Base-by-base conservation (phyloP, 2,888 invertebrate species). In the Epinotia nisella region DNA sequence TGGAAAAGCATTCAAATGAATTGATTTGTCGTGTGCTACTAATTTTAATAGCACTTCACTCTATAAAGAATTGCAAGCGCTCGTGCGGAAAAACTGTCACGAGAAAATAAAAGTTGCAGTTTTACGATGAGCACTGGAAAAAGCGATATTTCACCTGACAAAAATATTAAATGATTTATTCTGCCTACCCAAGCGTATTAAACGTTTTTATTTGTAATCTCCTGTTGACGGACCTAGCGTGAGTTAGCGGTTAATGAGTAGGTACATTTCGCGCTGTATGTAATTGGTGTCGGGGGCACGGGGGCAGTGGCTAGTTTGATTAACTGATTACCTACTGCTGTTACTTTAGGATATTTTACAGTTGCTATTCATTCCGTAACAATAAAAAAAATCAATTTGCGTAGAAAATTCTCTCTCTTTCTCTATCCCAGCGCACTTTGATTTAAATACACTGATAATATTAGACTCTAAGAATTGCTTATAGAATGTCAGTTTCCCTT, bases 1-100 rank as follows among this genome's bases (percentile, higher is more conserved):
- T 53, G 53, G 53, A 71, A 66, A 59, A 21, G 29, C 15, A 66
- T 59, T 66, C 56, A 19, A 71, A 66, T 59, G 58, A 71, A 71
- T 66, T 66, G 61, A 72, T 68, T 67, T 68, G 72, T 29, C 56
- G 61, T 71, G 71, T 69, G 59, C 68, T 73, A 73, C 35, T 73
- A 73, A 69, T 73, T 73, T 68, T 73, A 64, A 73, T 69, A 64
- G 68, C 68, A 29, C 62, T 69, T 64, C 41, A 58, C 59, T 61
- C 59, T 45, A 55, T 68, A 69, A 73, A 69, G 56, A 69, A 69
- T 69, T 49, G 62, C 41, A 41, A 51, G 53, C 69, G 69, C 64
- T 64, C 73, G 73, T 69, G 73, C 69, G 73, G 73, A 73, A 73
- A 73, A 73, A 73, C 68, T 69, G 73, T 73, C 73, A 69, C 64